Percentiles rank a stretch among this genome's conserved stretches.
These are phyloP conservation scores for Camponotus fellah DNA, from an alignment of 2,888 invertebrate genomes.

Conservation along the genomic window DNA sequence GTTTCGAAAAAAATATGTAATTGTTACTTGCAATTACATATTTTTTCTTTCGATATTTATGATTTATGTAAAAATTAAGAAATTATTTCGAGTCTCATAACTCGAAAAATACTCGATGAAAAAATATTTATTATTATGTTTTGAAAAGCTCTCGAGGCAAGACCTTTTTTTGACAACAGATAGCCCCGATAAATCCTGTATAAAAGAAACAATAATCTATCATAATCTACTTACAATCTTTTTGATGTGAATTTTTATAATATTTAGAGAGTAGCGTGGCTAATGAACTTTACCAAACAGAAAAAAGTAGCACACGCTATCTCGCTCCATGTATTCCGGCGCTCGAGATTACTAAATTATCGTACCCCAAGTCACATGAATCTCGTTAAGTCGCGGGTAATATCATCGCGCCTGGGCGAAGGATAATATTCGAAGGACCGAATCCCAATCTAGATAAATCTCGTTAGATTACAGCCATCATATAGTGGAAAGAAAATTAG, in stretches of 20 bases:
- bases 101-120: no score
- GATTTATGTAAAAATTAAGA: no score
- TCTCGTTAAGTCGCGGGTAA: conserved; percentile 48
- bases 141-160: no score
- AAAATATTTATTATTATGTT: no score
- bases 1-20: no score
- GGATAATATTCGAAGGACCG: conserved; percentile 25
- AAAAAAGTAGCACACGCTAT: neutral
- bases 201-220: neutral
- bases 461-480: conserved; percentile 55
- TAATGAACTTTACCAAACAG: conserved; percentile 11
- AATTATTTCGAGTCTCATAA: no score
- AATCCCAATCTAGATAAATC: conserved; percentile 51
- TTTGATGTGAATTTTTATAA: neutral
- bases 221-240: neutral
- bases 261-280: neutral
- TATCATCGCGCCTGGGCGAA: conserved; percentile 30
- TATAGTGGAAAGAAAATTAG: conserved; percentile 58
- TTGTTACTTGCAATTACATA: no score
- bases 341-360: conserved; percentile 37
- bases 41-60: no score
- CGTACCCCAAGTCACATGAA: conserved; percentile 31
- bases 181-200: no score
- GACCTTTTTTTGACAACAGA: no score
- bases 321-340: neutral